Percentiles rank a stretch among this genome's conserved stretches.
These are phyloP conservation scores for Hydrophis major DNA, from an alignment of 2,797 vertebrate species.

Conservation along the genomic window DNA sequence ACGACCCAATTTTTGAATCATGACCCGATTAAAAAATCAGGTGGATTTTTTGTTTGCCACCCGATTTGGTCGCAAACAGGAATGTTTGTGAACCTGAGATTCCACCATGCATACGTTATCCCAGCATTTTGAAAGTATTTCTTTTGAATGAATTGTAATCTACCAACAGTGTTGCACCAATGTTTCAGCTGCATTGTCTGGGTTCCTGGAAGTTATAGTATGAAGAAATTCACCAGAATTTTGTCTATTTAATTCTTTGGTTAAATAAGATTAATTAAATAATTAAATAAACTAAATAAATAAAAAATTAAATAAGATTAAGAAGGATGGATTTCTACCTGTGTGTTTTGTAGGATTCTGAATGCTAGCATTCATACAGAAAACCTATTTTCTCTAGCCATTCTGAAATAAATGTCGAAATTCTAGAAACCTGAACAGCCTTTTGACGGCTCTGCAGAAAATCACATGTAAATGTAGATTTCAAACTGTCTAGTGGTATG, in stretches of 20 bases:
- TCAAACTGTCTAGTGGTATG: not conserved
- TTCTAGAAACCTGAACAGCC: not conserved
- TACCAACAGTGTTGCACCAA: not conserved
- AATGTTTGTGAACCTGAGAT: too few species aligned
- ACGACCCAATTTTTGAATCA: too few species aligned
- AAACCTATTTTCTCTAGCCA: not conserved
- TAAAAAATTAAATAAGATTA: not conserved
- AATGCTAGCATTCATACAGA: not conserved
- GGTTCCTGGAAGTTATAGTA: not conserved
- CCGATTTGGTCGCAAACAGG: too few species aligned
- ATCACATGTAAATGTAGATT: not conserved
- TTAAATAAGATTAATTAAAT: too few species aligned
- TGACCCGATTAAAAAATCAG: too few species aligned
- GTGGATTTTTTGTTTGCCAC: too few species aligned
- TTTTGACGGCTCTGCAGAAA: not conserved
- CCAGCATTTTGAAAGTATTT: not conserved
- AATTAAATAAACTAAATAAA: too few species aligned
- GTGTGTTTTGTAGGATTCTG: not conserved
- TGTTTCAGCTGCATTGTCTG: not conserved
- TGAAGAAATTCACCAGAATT: not conserved
- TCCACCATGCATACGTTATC: too few species aligned
- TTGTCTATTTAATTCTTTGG: not conserved
- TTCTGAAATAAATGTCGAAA: not conserved
- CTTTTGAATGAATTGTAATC: not conserved
- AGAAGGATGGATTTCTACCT: not conserved